Evolutionary conservation across 2,888 invertebrate species (phyloP), one percentile per base, ranked within the genome.

Genomic region (Chrysotoxum bicinctum): DNA sequence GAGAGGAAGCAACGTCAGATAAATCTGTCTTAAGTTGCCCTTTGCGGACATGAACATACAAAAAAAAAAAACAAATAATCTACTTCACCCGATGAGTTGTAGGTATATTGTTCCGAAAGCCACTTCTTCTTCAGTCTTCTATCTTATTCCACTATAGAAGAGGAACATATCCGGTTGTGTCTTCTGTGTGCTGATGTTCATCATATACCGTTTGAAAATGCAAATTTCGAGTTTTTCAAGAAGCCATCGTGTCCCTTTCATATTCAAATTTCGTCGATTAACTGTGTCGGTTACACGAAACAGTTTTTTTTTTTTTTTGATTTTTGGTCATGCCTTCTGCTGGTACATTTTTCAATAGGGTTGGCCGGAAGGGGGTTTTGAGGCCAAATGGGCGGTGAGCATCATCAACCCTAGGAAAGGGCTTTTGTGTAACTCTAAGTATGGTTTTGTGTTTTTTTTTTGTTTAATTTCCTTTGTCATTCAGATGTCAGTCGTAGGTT

Each of bases 221-320:
- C 77, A 82, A 82, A 82, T 82, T 77, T 56, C n/a, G 23, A 50
- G 58, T 66, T 69, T 72, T 77, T 69, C 58, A 70, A 75, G 73
- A 79, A 84, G 75, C 79, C 70, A 14, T 62, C 43, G 8, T 45
- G 58, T 70, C 43, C 81, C 60, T 86, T 86, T 86, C 81, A 86
- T 82, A 86, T 86, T 82, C 70, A 86, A 86, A 86, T 86, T 78
- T 82, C 19, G 8, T 32, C 86, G 86, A 86, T 86, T 86, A 86
- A 86, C 86, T 78, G 86, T 86, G 75, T 86, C 86, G 86, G 86
- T 86, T 86, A 82, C 86, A 69, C 54, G 73, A 72, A 75, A 73
- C 58, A 30, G 35, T 54, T 23, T 62, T 40, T 37, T 58, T 37
- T 52, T 45, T 43, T 62, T 23, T 64, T 69, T 52, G 69, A 40